Evolutionary conservation across 2,113 vertebrate species (phyloP).

Genomic region (Spea multiplicata): DNA sequence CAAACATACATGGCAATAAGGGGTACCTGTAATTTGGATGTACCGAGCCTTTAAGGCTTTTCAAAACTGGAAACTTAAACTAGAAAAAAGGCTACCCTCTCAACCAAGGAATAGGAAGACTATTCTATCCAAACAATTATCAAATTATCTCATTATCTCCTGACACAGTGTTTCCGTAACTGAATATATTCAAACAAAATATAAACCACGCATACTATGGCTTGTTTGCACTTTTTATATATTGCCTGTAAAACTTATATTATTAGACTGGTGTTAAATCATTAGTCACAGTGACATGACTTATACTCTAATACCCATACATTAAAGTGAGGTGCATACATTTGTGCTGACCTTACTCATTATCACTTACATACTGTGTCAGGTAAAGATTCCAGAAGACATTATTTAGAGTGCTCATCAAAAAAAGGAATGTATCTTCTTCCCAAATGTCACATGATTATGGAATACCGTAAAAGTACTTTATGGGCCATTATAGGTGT

Average conservation of each 20-base stretch:
- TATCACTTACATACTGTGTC: constrained; percentile 22
- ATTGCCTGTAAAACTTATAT: not conserved
- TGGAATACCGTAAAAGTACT: constrained; percentile 25
- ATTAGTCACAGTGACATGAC: constrained; percentile 22
- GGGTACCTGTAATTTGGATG: no score
- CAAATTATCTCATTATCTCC: not conserved
- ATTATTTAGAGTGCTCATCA: constrained; percentile 20
- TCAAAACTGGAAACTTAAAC: not conserved
- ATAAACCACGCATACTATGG: not conserved
- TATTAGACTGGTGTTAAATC: not conserved
- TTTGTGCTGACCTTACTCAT: constrained; percentile 27
- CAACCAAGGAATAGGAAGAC: not conserved
- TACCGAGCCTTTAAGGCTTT: not conserved
- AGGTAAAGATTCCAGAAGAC: not conserved
- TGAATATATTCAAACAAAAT: not conserved
- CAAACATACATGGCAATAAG: no score
- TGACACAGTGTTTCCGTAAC: no score
- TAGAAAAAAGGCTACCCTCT: not conserved
- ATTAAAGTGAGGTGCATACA: constrained; percentile 11
- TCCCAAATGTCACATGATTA: constrained; percentile 35
- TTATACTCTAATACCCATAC: not conserved
- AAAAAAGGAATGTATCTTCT: constrained; percentile 18
- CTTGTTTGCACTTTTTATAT: not conserved
- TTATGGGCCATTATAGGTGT: constrained; percentile 27
- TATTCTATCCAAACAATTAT: not conserved